These are phyloP conservation scores for Cyprinella venusta DNA, from an alignment of 2,797 vertebrate species.

Conservation along the genomic window DNA sequence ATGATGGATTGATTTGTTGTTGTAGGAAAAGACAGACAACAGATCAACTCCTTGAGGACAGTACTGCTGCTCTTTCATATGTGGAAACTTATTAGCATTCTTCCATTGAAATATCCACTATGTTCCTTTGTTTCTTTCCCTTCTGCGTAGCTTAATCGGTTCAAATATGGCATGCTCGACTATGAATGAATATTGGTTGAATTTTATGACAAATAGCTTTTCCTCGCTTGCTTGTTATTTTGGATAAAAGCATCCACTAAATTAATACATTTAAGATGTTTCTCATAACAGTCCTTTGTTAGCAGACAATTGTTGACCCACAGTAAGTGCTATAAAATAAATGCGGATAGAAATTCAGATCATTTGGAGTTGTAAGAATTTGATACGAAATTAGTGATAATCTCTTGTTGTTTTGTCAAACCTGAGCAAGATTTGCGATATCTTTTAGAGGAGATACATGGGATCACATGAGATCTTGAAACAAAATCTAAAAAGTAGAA, in stretches of 20 bases:
- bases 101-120: not conserved
- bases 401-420: not conserved
- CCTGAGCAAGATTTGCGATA: not conserved
- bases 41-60: slow-evolving; percentile 7
- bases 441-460: not conserved
- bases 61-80: not conserved
- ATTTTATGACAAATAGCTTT: slow-evolving; percentile 4
- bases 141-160: not conserved
- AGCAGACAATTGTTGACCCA: not conserved
- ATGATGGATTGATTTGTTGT: slow-evolving; percentile 19
- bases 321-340: not conserved
- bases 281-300: not conserved
- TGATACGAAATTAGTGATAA: not conserved
- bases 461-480: not conserved
- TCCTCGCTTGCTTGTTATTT: slow-evolving; percentile 15
- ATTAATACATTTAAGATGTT: slow-evolving; percentile 1
- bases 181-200: not conserved
- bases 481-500: not conserved
- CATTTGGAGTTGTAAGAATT: not conserved
- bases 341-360: not conserved
- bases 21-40: slow-evolving; percentile 1
- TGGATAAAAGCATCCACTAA: slow-evolving; percentile 18
- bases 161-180: not conserved
- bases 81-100: not conserved
- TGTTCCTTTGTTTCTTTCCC: not conserved